Percentiles rank a stretch among this genome's conserved stretches.
phyloP scores from a whole-genome alignment of 2,797 vertebrate genomes.

The Pogonophryne albipinna region DNA sequence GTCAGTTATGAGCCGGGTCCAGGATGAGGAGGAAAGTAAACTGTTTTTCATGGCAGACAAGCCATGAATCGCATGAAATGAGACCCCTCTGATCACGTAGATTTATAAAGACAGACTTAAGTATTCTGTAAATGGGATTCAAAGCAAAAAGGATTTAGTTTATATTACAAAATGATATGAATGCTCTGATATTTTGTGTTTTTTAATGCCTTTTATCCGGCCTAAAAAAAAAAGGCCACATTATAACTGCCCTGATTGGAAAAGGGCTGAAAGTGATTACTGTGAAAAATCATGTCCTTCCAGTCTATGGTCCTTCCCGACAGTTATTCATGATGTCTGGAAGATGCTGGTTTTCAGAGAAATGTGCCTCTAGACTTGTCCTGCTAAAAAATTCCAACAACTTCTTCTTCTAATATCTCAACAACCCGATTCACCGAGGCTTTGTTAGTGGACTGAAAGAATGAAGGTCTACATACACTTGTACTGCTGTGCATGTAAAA shows the following conservation, averaged over 20 bases:
- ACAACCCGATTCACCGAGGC: slow-evolving; percentile 26
- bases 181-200: slow-evolving; percentile 1
- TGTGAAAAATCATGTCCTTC: slow-evolving; percentile 58
- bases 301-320: slow-evolving; percentile 50
- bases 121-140: slow-evolving; percentile 5
- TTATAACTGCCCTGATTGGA: slow-evolving; percentile 7
- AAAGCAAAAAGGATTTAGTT: slow-evolving; percentile 4
- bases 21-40: slow-evolving; percentile 47
- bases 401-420: slow-evolving; percentile 73
- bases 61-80: slow-evolving; percentile 58
- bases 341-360: slow-evolving; percentile 53
- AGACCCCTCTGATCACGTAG: slow-evolving; percentile 20
- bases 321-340: slow-evolving; percentile 41
- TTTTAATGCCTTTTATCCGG: slow-evolving; percentile 1
- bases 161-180: not conserved
- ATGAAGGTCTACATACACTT: slow-evolving; percentile 60
- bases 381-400: slow-evolving; percentile 55
- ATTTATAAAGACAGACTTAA: not conserved
- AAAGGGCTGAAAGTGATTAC: slow-evolving; percentile 38
- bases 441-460: slow-evolving; percentile 57
- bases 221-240: slow-evolving; percentile 12
- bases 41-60: slow-evolving; percentile 63
- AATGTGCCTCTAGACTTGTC: slow-evolving; percentile 56
- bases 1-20: slow-evolving; percentile 55
- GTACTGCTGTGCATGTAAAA: slow-evolving; percentile 69